A percentile compares a stretch with the other conserved stretches of the same genome.
These are phyloP conservation scores for Cassiopea andromeda DNA, from an alignment of 30 jellyfish, hydroid and myxozoan species.

Conservation along the genomic window DNA sequence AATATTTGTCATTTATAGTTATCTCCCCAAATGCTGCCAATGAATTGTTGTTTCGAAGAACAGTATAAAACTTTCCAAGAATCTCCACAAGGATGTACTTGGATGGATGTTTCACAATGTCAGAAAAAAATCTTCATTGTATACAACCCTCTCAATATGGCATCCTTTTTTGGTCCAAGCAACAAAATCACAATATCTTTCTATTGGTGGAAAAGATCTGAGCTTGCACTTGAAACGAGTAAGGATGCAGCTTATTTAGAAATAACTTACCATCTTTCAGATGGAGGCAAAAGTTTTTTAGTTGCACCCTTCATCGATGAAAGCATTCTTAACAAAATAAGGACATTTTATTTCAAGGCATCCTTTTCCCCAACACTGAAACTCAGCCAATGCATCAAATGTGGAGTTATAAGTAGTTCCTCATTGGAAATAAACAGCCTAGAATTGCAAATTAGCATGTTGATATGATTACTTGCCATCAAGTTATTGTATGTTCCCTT, in stretches of 20 bases:
- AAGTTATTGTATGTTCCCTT: not conserved
- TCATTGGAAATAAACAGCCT: constrained; percentile 20
- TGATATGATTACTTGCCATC: not conserved
- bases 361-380: constrained; percentile 3
- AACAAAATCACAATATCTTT: constrained; percentile 4
- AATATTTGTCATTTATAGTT: too few relatives aligned
- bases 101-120: not conserved
- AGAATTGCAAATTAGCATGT: not conserved
- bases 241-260: not conserved
- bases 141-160: constrained; percentile 5
- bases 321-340: not conserved
- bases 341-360: constrained; percentile 24
- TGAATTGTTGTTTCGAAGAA: too few relatives aligned
- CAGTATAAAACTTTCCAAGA: not conserved
- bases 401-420: constrained; percentile 2
- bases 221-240: constrained; percentile 16
- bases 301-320: not conserved
- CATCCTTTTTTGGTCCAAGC: constrained; percentile 10
- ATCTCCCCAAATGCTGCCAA: too few relatives aligned
- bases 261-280: not conserved
- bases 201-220: constrained; percentile 9
- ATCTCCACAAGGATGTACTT: not conserved
- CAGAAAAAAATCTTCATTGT: not conserved
- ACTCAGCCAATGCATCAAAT: constrained; percentile 5
- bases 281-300: not conserved